These are phyloP conservation scores for Engraulis encrasicolus DNA, from an alignment of 2,113 vertebrate genomes.

Conservation along the genomic window DNA sequence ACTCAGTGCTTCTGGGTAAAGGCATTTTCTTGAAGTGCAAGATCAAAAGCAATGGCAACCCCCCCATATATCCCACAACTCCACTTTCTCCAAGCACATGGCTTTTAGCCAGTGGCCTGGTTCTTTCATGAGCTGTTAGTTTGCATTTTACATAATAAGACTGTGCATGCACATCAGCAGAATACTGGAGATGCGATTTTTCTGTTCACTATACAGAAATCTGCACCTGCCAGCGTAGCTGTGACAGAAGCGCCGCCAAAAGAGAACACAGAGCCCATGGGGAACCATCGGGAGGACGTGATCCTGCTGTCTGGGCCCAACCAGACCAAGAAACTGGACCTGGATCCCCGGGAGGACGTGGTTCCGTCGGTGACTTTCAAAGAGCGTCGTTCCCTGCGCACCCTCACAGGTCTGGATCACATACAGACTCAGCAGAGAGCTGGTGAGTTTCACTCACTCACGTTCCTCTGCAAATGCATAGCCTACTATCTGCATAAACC, in stretches of 20 bases:
- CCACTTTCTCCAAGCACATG: conserved; percentile 24
- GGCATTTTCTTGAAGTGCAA: neutral
- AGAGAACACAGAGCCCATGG: conserved; percentile 65
- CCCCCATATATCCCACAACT: neutral
- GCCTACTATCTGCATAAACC: neutral
- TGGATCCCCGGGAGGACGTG: conserved; percentile 61
- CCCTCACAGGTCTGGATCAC: conserved; percentile 70
- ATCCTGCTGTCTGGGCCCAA: conserved; percentile 55
- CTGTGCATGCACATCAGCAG: neutral
- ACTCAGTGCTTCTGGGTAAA: too few relatives aligned
- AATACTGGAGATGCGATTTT: neutral
- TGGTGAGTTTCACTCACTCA: conserved; percentile 58
- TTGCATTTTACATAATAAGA: neutral
- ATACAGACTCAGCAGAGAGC: conserved; percentile 75
- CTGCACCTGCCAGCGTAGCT: conserved; percentile 38
- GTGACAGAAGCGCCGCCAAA: conserved; percentile 60
- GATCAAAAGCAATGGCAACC: neutral
- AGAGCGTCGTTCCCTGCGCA: conserved; percentile 72
- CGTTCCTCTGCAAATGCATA: neutral
- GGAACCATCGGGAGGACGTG: conserved; percentile 55
- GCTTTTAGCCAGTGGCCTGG: neutral
- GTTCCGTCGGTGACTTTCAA: conserved; percentile 77
- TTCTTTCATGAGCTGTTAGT: neutral
- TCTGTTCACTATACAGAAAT: conserved; percentile 54
- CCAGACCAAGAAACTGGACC: conserved; percentile 55